Conservation (phyloP, 2,888 invertebrate species). For the Euplexia lucipara region DNA sequence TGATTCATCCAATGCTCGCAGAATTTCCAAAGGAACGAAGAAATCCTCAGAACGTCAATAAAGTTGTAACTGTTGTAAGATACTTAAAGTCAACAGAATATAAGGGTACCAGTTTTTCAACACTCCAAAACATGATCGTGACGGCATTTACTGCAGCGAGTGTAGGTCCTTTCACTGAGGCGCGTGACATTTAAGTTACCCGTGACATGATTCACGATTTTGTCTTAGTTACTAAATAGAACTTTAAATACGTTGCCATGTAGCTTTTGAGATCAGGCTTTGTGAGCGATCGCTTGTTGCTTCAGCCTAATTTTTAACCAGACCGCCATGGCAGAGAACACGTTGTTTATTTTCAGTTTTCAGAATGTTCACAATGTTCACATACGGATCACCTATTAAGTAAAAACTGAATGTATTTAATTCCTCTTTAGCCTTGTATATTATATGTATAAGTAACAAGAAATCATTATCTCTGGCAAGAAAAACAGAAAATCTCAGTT, state of each 20-base stretch:
- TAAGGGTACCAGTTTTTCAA: conserved; percentile 70
- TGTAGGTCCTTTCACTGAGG: conserved; percentile 80
- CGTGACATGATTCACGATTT: conserved; percentile 73
- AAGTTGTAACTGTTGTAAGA: conserved; percentile 34
- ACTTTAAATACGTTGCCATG: conserved; percentile 34
- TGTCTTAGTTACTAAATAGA: conserved; percentile 48
- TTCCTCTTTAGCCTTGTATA: conserved; percentile 61
- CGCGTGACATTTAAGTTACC: conserved; percentile 81
- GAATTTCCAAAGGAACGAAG: conserved; percentile 51
- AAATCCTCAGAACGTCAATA: conserved; percentile 51
- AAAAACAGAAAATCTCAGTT: conserved; percentile 75
- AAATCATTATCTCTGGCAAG: conserved; percentile 60
- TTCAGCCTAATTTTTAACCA: conserved; percentile 10
- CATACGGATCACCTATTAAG: not conserved
- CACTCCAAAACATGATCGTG: conserved; percentile 80
- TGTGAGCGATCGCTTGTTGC: conserved; percentile 7
- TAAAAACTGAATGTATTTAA: conserved; percentile 16
- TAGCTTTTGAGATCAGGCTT: conserved; percentile 12
- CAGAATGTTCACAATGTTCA: not conserved
- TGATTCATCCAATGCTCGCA: conserved; percentile 68
- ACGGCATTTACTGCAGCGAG: conserved; percentile 81
- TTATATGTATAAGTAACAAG: too few species aligned
- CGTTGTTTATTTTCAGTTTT: not conserved
- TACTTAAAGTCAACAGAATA: conserved; percentile 39
- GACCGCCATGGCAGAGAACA: not conserved